Conservation (phyloP, 2,797 vertebrate species). For the Anableps anableps region DNA sequence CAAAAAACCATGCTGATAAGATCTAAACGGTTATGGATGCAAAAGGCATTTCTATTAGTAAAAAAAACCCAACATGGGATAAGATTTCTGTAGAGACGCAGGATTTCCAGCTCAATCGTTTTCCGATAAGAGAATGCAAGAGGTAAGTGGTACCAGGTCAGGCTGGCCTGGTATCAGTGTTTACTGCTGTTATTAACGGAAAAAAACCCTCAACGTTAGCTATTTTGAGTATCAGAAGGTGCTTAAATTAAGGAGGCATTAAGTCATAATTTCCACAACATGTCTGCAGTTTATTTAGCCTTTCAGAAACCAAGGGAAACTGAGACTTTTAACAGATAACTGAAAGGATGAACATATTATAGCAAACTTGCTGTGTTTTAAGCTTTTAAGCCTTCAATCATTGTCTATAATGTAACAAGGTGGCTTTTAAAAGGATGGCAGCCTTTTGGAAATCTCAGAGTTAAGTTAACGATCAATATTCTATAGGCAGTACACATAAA, state of each 20-base stretch:
- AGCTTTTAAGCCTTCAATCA: not conserved
- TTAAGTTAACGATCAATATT: not conserved
- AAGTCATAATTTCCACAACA: not conserved
- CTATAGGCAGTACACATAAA: not conserved
- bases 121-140: not conserved
- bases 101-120: not conserved
- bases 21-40: not conserved
- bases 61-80: not conserved
- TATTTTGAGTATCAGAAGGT: not conserved
- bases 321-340: not conserved
- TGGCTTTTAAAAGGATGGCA: not conserved
- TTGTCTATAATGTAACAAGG: not conserved
- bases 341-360: not conserved
- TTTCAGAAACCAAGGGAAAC: not conserved
- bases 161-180: not conserved
- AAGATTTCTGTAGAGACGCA: not conserved
- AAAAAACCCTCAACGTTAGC: not conserved
- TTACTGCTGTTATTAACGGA: not conserved
- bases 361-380: not conserved
- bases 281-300: not conserved
- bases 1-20: not conserved
- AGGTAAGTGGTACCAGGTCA: too few relatives aligned
- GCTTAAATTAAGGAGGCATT: not conserved
- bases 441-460: not conserved
- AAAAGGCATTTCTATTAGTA: not conserved